Evolutionary conservation across 2,113 vertebrate species (phyloP).

Genomic region (Andinoacara biseriatus): DNA sequence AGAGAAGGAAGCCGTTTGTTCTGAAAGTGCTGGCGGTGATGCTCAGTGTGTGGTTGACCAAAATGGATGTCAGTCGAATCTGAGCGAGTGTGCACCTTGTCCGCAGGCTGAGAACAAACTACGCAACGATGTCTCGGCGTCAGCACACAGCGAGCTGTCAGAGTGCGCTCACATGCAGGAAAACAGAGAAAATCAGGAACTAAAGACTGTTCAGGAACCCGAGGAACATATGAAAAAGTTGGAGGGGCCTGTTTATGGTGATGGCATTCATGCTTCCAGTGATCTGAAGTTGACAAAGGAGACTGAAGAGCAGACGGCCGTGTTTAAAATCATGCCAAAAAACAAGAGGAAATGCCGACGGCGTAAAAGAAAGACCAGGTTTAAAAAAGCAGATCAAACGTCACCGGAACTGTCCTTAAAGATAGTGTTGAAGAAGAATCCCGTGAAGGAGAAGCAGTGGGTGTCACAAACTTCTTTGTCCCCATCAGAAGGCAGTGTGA

Average conservation of each 20-base stretch:
- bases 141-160: conserved; percentile 18
- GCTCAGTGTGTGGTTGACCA: conserved; percentile 3
- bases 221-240: conserved; percentile 9
- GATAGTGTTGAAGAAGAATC: conserved; percentile 73
- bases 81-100: conserved; percentile 9
- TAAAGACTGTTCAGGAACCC: conserved; percentile 17
- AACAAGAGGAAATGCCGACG: conserved; percentile 13
- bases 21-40: conserved; percentile 11
- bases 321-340: conserved; percentile 18
- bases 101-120: conserved; percentile 41
- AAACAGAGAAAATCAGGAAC: conserved; percentile 58
- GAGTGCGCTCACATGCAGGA: conserved; percentile 35
- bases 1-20: conserved; percentile 40
- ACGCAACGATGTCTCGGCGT: neutral
- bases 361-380: conserved; percentile 30
- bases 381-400: conserved; percentile 28
- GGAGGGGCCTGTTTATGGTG: neutral
- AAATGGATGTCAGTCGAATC: conserved; percentile 34
- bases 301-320: neutral
- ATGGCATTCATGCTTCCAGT: neutral
- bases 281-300: conserved; percentile 34
- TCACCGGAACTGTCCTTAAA: conserved; percentile 48
- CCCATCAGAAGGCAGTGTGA: neutral
- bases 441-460: conserved; percentile 67
- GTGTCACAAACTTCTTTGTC: conserved; percentile 59